These are phyloP conservation scores for Lepidochrysops patricia DNA, from an alignment of 2,888 invertebrate genomes.

Conservation along the genomic window DNA sequence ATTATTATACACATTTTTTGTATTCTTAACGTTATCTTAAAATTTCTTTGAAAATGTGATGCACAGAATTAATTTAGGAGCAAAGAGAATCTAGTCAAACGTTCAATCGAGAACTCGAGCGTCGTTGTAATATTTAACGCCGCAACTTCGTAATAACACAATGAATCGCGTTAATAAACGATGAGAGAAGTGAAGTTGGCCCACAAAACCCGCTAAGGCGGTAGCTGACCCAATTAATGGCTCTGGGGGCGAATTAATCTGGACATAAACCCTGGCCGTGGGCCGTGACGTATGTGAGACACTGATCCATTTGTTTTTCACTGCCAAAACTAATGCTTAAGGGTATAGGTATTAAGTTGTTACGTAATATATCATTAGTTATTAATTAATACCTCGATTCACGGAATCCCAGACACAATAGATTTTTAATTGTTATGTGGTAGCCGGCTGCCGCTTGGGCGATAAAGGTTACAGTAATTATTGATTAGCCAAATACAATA, in stretches of 20 bases:
- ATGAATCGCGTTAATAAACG: constrained; percentile 6
- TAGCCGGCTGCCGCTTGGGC: no score
- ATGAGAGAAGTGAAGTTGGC: constrained; percentile 45
- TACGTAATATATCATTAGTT: no score
- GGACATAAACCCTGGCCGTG: constrained; percentile 60
- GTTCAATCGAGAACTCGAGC: background rate
- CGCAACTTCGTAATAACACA: background rate
- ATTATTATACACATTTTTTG: no score
- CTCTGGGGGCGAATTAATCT: constrained; percentile 54
- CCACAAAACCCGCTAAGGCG: constrained; percentile 51
- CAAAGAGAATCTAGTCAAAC: background rate
- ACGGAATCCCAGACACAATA: no score
- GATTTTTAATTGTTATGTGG: no score
- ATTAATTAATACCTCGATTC: no score
- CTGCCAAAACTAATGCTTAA: background rate
- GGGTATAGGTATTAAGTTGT: background rate
- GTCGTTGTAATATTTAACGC: constrained; percentile 10
- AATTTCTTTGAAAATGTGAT: background rate
- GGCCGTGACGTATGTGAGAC: constrained; percentile 42
- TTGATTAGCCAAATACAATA: no score
- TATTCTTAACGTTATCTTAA: no score
- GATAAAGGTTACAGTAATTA: no score
- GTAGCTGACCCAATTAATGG: constrained; percentile 60
- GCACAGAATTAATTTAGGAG: background rate
- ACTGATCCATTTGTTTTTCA: constrained; percentile 17